A percentile compares a stretch with the other conserved stretches of the same genome.
These are phyloP conservation scores for Halichondria panicea DNA, from an alignment of 37 sponge, comb jelly and placozoan genomes.

Conservation along the genomic window DNA sequence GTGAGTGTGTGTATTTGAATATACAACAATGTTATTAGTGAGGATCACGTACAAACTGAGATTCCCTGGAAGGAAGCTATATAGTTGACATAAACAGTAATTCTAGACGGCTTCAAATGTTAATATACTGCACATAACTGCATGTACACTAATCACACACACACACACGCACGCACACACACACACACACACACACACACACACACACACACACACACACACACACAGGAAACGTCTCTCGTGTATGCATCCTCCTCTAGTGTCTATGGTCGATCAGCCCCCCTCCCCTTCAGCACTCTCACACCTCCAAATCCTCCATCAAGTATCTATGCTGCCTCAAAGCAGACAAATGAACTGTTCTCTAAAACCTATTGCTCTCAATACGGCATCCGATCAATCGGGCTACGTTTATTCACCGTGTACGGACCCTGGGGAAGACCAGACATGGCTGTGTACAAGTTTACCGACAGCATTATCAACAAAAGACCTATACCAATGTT, in stretches of 20 bases:
- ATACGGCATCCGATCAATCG: conserved; percentile 32
- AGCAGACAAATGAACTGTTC: conserved; percentile 61
- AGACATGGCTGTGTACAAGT: conserved; percentile 86
- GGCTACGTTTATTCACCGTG: conserved; percentile 74
- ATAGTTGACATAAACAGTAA: too few relatives aligned
- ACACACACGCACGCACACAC: conserved; percentile 41
- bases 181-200: conserved; percentile 45
- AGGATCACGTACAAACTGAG: too few relatives aligned
- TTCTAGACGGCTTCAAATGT: too few relatives aligned
- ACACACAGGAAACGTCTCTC: conserved; percentile 30
- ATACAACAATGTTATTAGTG: too few relatives aligned
- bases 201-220: conserved; percentile 45
- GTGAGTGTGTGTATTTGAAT: too few relatives aligned
- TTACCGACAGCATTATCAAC: conserved; percentile 15
- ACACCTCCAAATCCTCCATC: conserved; percentile 26
- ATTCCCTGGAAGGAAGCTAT: too few relatives aligned
- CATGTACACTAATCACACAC: not conserved
- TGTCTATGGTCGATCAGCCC: conserved; percentile 60
- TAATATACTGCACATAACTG: too few relatives aligned
- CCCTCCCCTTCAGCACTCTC: conserved; percentile 58
- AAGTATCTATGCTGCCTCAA: conserved; percentile 77
- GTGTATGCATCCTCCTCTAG: conserved; percentile 84
- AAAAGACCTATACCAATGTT: conserved; percentile 7
- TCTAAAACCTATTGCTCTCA: conserved; percentile 57
- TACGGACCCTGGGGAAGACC: conserved; percentile 89